Evolutionary conservation across 2,113 vertebrate species (phyloP), one percentile per base, ranked within the genome.

Genomic region (Orthonyx spaldingii): DNA sequence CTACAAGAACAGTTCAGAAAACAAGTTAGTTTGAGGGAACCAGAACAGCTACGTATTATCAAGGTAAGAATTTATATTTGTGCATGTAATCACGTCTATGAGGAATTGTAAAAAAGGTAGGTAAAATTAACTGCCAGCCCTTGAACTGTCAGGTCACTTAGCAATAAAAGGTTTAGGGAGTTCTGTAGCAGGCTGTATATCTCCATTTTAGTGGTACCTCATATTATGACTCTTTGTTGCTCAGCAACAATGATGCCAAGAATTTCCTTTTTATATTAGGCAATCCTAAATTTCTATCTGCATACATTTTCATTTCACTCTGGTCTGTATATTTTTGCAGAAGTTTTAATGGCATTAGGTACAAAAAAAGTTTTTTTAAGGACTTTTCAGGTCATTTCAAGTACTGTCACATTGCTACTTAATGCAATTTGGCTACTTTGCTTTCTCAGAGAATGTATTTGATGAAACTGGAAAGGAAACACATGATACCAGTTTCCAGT

Each of bases 1-100:
- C 68, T 78, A 95, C 32, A 84, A 90, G 63, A 96, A 94, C 18
- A 94, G 72, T 84, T 96, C 84, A 91, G 86, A 61, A 95, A 85
- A 72, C n/a, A 56, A 92, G 57, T 87, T 83, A 87, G 37, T 49
- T 61, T 93, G 52, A 89, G 94, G 82, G 65, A 92, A 78, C 41
- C 61, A n/a, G 56, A 92, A 87, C 85, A 83, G 56, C 63, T 86
- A 56, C 47, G 42, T 56, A 28, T 82, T 77, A 80, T 88, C 52
- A 92, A 88, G 78, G 61, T 57, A 90, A 89, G 69, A 49, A 57
- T 91, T 95, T 64, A 53, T 77, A 22, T 60, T 76, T 11, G 4
- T 44, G 49, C 49, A 82, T 55, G 24, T 84, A 84, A 66, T 71
- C 26, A 52, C 15, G 3, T 44, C 65, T 82, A 32, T 24, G 9